Evolutionary conservation across 2,888 invertebrate genomes (phyloP).

Genomic region (Synergus japonicus): DNA sequence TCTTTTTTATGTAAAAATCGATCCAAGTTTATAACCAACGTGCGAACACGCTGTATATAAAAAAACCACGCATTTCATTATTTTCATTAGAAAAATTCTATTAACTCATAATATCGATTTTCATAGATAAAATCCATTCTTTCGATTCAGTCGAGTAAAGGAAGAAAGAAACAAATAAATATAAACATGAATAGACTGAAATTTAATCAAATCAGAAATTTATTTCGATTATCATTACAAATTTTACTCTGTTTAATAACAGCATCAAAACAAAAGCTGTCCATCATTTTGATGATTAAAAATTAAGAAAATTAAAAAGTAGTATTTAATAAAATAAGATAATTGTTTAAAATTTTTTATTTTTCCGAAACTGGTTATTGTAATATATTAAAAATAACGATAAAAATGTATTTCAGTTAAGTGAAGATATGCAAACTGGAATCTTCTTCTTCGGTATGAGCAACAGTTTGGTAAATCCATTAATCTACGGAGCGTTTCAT

Average conservation of each 20-base stretch:
- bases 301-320: neutral
- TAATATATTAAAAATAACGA: neutral
- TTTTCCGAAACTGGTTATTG: neutral
- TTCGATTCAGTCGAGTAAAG: neutral
- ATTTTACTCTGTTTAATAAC: neutral
- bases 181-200: too few species aligned
- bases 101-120: neutral
- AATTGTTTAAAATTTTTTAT: neutral
- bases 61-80: neutral
- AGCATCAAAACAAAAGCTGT: neutral
- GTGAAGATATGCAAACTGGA: slow-evolving; percentile 84
- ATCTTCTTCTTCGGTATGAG: slow-evolving; percentile 93
- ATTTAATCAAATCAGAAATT: too few species aligned
- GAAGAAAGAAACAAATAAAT: too few species aligned
- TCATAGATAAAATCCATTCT: neutral
- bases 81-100: neutral
- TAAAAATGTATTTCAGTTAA: slow-evolving; percentile 79
- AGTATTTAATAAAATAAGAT: too few species aligned
- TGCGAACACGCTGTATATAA: neutral
- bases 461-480: slow-evolving; percentile 90
- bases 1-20: neutral
- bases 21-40: neutral
- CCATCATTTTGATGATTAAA: neutral
- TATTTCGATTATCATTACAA: too few species aligned
- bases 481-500: slow-evolving; percentile 94